phyloP scores from a whole-genome alignment of 23 tunicate genomes.

The Trididemnum miniatum region DNA sequence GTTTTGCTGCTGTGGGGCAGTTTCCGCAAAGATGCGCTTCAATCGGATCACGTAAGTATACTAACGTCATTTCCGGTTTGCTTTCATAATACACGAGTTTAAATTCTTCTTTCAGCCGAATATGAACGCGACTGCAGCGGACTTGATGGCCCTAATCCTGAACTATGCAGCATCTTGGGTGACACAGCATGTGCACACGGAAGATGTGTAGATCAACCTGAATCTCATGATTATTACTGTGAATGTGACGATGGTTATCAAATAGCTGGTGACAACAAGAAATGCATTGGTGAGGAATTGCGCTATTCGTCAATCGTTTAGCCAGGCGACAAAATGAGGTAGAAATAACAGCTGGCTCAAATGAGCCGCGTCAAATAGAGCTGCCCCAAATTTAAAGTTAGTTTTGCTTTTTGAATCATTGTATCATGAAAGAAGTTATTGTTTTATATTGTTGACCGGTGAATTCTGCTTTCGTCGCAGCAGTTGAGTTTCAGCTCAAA shows the following conservation, averaged over 20 bases:
- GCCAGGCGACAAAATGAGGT: too few relatives aligned
- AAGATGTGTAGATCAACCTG: constrained; percentile 58
- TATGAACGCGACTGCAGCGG: constrained; percentile 57
- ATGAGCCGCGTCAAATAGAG: too few relatives aligned
- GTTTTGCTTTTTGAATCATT: too few relatives aligned
- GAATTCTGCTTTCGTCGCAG: too few relatives aligned
- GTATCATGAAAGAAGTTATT: too few relatives aligned
- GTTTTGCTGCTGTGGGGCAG: constrained; percentile 90
- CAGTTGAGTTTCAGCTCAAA: too few relatives aligned
- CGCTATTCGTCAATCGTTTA: too few relatives aligned
- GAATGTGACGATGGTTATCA: constrained; percentile 84
- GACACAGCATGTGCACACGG: constrained; percentile 77
- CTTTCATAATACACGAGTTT: too few relatives aligned
- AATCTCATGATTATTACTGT: constrained; percentile 51
- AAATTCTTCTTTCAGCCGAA: constrained; percentile 59
- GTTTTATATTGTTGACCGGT: too few relatives aligned
- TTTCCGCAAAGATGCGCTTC: constrained; percentile 84
- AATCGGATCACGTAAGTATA: constrained; percentile 84
- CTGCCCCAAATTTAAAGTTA: too few relatives aligned
- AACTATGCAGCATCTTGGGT: constrained; percentile 60
- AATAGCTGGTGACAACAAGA: constrained; percentile 44
- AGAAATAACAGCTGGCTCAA: too few relatives aligned
- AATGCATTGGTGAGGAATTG: constrained; percentile 89
- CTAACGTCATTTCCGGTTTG: too few relatives aligned
- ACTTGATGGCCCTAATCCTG: not conserved